Evolutionary conservation across 92 coral and sea anemone species (phyloP), one percentile per base, ranked within the genome.

Genomic region (Porites cylindrica): DNA sequence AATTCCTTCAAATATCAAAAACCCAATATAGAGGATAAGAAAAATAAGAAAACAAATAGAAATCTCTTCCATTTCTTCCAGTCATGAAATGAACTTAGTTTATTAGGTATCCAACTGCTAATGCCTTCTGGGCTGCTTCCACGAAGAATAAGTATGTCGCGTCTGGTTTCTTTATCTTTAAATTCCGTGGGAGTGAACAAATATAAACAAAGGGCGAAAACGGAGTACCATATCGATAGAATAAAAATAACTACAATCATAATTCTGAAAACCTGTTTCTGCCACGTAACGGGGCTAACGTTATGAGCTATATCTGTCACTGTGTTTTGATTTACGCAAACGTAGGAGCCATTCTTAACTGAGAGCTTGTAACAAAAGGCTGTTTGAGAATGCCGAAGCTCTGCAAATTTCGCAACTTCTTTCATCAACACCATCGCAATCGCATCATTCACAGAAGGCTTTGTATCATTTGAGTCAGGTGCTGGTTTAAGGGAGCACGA

Each of bases 281-380:
- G 29, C 26, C 71, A 19, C 9, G 6, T 23, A 23, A 19, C 71
- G 10, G 9, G 12, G 2, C 20, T 66, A n/a, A 21, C 23, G 23
- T 11, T 60, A 5, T 12, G 18, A 4, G 65, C 65, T 60, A n/a
- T 60, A 6, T 4, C 17, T 60, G 65, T 60, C 32, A 6, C 56
- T 8, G 58, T 53, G 8, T 0, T 53, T 21, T 21, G 23, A 13
- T 66, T 66, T 19, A 21, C 71, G 29, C 71, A 66, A 23, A 66
- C 71, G 71, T n/a, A 66, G 12, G 71, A 20, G 29, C 71, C 71
- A 66, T 66, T 66, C 26, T 21, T 8, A 66, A 12, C 71, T 4
- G 71, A 66, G 71, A 23, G 32, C 71, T 66, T 66, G 38, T 66
- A 66, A 66, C 71, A 66, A 66, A 66, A 43, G 14, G 24, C 71